phyloP scores from a whole-genome alignment of 2,888 invertebrate genomes.

The Gandaritis pyraliata region DNA sequence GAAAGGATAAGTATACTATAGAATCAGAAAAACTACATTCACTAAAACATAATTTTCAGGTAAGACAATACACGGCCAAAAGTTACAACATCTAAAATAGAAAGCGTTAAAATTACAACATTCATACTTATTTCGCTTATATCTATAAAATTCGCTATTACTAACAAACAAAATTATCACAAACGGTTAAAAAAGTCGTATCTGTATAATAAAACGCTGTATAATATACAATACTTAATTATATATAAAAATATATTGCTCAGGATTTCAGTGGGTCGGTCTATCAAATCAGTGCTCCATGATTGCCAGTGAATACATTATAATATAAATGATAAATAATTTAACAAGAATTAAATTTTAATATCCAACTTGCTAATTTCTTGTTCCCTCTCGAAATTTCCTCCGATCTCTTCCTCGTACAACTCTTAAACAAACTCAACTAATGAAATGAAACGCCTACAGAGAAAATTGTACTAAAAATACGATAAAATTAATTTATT shows the following conservation, averaged over 20 bases:
- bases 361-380: conserved; percentile 44
- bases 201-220: conserved; percentile 77
- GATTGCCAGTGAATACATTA: conserved; percentile 52
- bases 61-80: conserved; percentile 69
- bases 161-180: conserved; percentile 72
- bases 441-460: conserved; percentile 41
- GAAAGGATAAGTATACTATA: conserved; percentile 57
- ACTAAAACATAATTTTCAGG: conserved; percentile 69
- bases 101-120: conserved; percentile 75
- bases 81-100: conserved; percentile 75
- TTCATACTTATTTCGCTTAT: conserved; percentile 61
- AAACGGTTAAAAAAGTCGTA: conserved; percentile 72
- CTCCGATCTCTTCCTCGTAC: conserved; percentile 35
- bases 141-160: conserved; percentile 64
- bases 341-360: conserved; percentile 39
- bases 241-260: conserved; percentile 84
- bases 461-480: conserved; percentile 33
- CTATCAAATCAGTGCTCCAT: conserved; percentile 76
- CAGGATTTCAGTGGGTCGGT: conserved; percentile 80
- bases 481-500: conserved; percentile 60
- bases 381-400: conserved; percentile 45
- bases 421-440: conserved; percentile 34
- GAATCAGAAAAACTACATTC: conserved; percentile 70
- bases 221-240: conserved; percentile 78
- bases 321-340: conserved; percentile 44